Conservation (phyloP, 2,797 vertebrate species). For the Sebastes iracundus region DNA sequence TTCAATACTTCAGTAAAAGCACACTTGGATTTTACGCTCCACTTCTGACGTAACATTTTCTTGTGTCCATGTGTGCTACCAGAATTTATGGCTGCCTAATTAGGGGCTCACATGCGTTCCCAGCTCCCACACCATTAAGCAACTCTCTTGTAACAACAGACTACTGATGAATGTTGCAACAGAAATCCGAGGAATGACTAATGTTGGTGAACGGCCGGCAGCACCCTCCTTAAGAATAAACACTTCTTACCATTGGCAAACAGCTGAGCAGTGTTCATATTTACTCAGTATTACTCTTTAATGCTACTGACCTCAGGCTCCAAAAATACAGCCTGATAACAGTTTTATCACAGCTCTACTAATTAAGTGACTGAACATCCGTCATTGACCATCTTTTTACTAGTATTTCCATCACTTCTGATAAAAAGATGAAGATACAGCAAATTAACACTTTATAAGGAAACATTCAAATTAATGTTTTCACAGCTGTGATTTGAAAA, state of each 20-base stretch:
- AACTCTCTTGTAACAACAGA: constrained; percentile 44
- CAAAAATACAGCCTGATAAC: neutral
- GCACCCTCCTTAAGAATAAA: constrained; percentile 80
- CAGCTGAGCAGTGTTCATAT: constrained; percentile 49
- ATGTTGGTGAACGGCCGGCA: constrained; percentile 31
- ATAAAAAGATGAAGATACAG: neutral
- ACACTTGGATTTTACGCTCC: neutral
- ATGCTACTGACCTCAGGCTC: constrained; percentile 12
- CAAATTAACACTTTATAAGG: neutral
- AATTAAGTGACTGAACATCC: neutral
- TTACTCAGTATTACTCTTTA: constrained; percentile 30
- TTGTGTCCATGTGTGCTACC: neutral
- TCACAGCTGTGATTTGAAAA: neutral
- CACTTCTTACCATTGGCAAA: constrained; percentile 71
- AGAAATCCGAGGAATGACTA: constrained; percentile 51
- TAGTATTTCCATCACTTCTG: neutral
- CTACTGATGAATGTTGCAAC: constrained; percentile 37
- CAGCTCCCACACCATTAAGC: constrained; percentile 24
- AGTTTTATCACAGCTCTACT: neutral
- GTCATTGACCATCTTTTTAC: neutral
- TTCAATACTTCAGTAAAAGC: neutral
- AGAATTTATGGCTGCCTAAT: constrained; percentile 16
- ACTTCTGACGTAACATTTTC: neutral
- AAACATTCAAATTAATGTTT: neutral
- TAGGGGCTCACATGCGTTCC: constrained; percentile 44